Conservation (phyloP, 2,888 invertebrate species). For the Anoplius nigerrimus region DNA sequence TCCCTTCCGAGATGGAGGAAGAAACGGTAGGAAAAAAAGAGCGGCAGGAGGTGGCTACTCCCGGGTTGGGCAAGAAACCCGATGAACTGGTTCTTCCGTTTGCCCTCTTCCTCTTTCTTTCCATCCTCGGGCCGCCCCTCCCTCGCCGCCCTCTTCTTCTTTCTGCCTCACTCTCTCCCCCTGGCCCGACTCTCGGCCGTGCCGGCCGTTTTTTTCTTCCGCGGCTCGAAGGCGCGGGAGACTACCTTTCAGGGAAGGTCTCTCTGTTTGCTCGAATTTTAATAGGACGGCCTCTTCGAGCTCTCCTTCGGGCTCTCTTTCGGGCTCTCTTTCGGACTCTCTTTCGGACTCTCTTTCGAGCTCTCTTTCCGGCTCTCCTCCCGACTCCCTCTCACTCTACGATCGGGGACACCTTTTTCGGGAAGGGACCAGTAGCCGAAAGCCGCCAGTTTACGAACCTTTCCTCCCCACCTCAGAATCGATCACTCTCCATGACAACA, state of each 20-base stretch:
- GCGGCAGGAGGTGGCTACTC: no score
- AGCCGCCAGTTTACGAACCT: background rate
- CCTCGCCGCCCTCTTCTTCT: constrained; percentile 31
- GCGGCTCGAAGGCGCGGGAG: constrained; percentile 18
- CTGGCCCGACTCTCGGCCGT: background rate
- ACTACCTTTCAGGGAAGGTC: constrained; percentile 15
- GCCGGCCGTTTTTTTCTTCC: constrained; percentile 12
- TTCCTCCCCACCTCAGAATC: no score
- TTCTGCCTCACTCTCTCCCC: constrained; percentile 21
- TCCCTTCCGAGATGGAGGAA: constrained; percentile 38
- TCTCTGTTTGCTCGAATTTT: constrained; percentile 45
- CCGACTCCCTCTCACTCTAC: background rate
- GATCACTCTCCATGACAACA: no score
- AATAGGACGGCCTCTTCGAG: constrained; percentile 38
- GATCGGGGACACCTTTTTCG: background rate
- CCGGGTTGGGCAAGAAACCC: constrained; percentile 45
- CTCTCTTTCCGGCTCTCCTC: constrained; percentile 11
- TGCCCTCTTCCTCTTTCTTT: constrained; percentile 18
- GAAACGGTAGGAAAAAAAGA: no score
- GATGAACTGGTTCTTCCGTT: constrained; percentile 53
- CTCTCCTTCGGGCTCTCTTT: constrained; percentile 12
- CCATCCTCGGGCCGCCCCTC: constrained; percentile 11
- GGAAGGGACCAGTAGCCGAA: background rate
- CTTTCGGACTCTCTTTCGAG: constrained; percentile 37
- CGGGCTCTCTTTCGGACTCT: constrained; percentile 48